Evolutionary conservation across 2,113 vertebrate genomes (phyloP).

Genomic region (Hemiprocne comata): DNA sequence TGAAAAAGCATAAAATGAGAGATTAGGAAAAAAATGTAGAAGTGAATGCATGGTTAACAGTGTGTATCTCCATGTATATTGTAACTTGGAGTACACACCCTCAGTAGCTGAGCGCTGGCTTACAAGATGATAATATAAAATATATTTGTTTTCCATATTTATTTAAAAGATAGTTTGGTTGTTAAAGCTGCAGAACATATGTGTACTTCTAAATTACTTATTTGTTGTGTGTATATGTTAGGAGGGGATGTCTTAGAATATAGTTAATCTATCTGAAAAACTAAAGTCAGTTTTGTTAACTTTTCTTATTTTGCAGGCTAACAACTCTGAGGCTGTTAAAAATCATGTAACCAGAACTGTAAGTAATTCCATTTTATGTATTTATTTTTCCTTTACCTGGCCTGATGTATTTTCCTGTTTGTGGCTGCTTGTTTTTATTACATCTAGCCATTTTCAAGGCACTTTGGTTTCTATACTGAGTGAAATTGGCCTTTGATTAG

Average conservation of each 20-base stretch:
- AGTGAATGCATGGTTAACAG: background rate
- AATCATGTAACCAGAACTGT: conserved; percentile 40
- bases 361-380: background rate
- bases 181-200: background rate
- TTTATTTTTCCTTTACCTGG: background rate
- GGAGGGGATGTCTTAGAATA: background rate
- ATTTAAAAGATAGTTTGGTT: background rate
- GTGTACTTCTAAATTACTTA: background rate
- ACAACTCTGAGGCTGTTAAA: conserved; percentile 2
- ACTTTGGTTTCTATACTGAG: background rate
- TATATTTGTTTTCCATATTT: background rate
- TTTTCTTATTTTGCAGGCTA: conserved; percentile 10
- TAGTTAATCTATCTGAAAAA: background rate
- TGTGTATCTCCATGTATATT: background rate
- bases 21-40: background rate
- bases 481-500: background rate
- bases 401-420: background rate
- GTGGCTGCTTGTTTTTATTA: background rate
- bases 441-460: background rate
- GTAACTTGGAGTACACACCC: background rate
- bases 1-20: background rate
- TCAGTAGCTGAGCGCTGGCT: background rate
- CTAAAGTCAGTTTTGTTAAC: background rate
- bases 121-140: background rate
- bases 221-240: background rate